Base-by-base conservation (phyloP, 1,140 invertebrate species). In the Chrysomallon squamiferum region DNA sequence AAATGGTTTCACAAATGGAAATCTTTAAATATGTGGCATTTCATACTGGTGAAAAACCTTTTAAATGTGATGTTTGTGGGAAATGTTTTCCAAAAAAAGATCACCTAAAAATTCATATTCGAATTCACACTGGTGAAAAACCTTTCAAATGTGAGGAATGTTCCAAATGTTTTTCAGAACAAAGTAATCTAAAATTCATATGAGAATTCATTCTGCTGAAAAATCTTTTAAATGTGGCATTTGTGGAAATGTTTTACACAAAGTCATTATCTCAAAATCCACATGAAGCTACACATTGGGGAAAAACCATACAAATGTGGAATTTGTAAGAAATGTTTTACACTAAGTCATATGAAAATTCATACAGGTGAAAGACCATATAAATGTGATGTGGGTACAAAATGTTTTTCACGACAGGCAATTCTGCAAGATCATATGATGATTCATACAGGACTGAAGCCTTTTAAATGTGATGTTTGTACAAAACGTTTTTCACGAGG, bases 61-160 rank as follows among this genome's bases (percentile, higher is more conserved):
- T 18, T 18, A 47, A 47, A 9, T 47, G 45, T 13, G 25, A 22
- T 6, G 45, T 47, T 20, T 47, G 45, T 47, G 9, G 45, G n/a
- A n/a, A 22, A 47, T 20, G n/a, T 11, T 47, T 47, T 22, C n/a
- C n/a, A 47, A n/a, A 47, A 22, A 47, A n/a, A 22, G n/a, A 22
- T n/a, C 45, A 47, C 25, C 45, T 47, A n/a, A 47, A 47, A 47
- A n/a, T 47, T 22, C 45, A 47, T 47, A n/a, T 47, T 47, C n/a
- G 25, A 6, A 47, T 47, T 47, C 45, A 47, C 25, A 22, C 25
- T 11, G n/a, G n/a, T n/a, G 45, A 47, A 2, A 47, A 47, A 22
- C n/a, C n/a, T n/a, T 47, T 47, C 45, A 47, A 47, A 47, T 47
- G 45, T 47, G 45, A 47, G 4, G 45, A 47, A 22, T 47, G 45